Percentiles rank a stretch among this genome's conserved stretches.
These are phyloP conservation scores for Hydroisotoma schaefferi DNA, from an alignment of 2,888 invertebrate species.

Conservation along the genomic window DNA sequence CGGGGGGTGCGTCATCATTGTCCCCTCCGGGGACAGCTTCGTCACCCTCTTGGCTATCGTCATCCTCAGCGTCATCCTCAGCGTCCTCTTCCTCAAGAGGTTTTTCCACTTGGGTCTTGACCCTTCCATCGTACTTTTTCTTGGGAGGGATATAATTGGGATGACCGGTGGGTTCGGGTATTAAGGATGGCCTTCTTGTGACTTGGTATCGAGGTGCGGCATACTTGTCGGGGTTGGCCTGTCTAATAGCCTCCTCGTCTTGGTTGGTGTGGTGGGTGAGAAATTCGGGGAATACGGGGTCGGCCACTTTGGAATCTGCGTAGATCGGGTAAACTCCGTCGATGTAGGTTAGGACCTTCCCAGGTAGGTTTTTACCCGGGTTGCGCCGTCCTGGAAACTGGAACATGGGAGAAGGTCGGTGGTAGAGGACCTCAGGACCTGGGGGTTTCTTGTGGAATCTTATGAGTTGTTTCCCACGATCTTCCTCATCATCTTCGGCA, in stretches of 20 bases:
- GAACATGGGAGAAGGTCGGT: conserved; percentile 16
- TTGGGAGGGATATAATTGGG: conserved; percentile 21
- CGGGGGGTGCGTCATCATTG: conserved; percentile 16
- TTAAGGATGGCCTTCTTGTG: conserved; percentile 21
- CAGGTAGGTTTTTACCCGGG: neutral
- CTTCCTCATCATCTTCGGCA: neutral
- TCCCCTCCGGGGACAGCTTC: conserved; percentile 19
- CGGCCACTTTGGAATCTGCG: conserved; percentile 26
- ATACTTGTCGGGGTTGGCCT: conserved; percentile 12
- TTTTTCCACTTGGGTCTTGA: too few relatives aligned
- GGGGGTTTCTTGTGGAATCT: conserved; percentile 23
- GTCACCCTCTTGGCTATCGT: conserved; percentile 3
- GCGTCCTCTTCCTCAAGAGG: conserved; percentile 18
- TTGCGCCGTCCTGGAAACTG: neutral
- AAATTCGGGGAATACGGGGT: conserved; percentile 36
- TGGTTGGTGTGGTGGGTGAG: conserved; percentile 22
- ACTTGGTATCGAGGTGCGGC: conserved; percentile 25
- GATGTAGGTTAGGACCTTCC: conserved; percentile 21
- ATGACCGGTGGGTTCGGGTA: conserved; percentile 28
- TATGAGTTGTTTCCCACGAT: too few relatives aligned
- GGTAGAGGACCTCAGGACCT: conserved; percentile 26
- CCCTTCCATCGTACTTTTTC: conserved; percentile 29
- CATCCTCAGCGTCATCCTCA: neutral
- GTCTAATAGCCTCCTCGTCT: neutral
- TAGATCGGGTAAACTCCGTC: conserved; percentile 33